A percentile compares a stretch with the other conserved stretches of the same genome.
Conservation (phyloP, 2,113 vertebrate species). For the Colinus virginianus region DNA sequence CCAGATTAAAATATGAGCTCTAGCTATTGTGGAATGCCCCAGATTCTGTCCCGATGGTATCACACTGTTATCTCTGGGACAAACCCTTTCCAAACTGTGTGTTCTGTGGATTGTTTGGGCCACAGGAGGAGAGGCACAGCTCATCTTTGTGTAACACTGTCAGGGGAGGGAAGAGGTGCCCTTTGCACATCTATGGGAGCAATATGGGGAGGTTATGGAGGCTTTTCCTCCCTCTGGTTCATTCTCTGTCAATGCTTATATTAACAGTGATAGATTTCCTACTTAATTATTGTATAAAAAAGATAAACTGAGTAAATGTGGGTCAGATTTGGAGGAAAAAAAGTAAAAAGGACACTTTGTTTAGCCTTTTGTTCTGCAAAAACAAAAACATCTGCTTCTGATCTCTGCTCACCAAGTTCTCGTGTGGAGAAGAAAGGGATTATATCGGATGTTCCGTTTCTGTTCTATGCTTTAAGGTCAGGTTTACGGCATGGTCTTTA, state of each 20-base stretch:
- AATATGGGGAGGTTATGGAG: not conserved
- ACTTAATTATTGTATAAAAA: not conserved
- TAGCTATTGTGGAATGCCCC: not conserved
- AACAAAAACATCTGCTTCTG: not conserved
- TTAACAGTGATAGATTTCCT: not conserved
- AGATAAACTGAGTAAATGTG: not conserved
- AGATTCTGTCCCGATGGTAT: not conserved
- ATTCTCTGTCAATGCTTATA: not conserved
- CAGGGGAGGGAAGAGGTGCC: not conserved
- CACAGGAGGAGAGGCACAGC: not conserved
- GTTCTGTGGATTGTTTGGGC: not conserved
- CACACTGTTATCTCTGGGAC: not conserved
- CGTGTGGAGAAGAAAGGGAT: not conserved
- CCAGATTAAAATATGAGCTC: not conserved
- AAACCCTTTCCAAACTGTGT: not conserved
- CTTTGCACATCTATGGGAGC: not conserved
- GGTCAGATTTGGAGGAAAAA: not conserved
- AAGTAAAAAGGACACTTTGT: not conserved
- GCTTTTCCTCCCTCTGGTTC: not conserved
- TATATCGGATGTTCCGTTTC: rapidly evolving
- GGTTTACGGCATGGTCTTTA: not conserved
- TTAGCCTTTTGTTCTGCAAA: not conserved
- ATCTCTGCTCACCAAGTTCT: not conserved
- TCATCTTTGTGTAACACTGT: not conserved
- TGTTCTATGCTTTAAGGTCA: not conserved